phyloP scores from a whole-genome alignment of 2,888 invertebrate species.

The Nomada ferruginata region DNA sequence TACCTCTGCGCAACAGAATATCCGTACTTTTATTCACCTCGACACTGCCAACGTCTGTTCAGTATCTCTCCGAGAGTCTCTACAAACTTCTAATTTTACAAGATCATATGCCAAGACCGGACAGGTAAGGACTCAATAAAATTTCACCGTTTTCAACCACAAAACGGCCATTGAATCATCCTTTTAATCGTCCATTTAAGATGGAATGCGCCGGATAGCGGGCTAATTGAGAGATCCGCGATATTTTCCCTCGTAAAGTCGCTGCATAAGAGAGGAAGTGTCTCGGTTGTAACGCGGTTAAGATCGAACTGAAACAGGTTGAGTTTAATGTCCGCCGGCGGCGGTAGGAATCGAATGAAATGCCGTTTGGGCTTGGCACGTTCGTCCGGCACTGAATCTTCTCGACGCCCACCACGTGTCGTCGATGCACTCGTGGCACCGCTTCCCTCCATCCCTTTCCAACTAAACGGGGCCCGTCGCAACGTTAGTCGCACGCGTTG shows the following conservation, averaged over 20 bases:
- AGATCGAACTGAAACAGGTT: slow-evolving; percentile 71
- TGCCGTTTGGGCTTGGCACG: slow-evolving; percentile 74
- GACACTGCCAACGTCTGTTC: too few relatives aligned
- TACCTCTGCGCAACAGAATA: too few relatives aligned
- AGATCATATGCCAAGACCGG: too few relatives aligned
- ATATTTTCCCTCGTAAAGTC: slow-evolving; percentile 21
- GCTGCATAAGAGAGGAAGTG: slow-evolving; percentile 49
- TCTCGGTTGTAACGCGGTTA: slow-evolving; percentile 60
- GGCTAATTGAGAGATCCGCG: slow-evolving; percentile 54
- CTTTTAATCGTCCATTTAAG: background rate
- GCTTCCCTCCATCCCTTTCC: slow-evolving; percentile 25
- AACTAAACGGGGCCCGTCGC: slow-evolving; percentile 16
- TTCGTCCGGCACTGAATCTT: slow-evolving; percentile 74
- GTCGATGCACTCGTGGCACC: slow-evolving; percentile 59
- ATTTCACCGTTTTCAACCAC: background rate
- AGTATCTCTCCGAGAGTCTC: too few relatives aligned
- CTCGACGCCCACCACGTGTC: slow-evolving; percentile 75
- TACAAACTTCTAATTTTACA: too few relatives aligned
- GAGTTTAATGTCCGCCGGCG: slow-evolving; percentile 71
- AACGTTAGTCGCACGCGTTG: slow-evolving; percentile 18
- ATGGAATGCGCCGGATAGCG: background rate
- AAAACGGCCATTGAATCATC: background rate
- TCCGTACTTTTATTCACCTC: too few relatives aligned
- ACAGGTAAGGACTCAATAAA: background rate
- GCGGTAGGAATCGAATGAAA: slow-evolving; percentile 74